These are phyloP conservation scores for Cerceris rybyensis DNA, from an alignment of 2,888 invertebrate genomes.

Conservation along the genomic window DNA sequence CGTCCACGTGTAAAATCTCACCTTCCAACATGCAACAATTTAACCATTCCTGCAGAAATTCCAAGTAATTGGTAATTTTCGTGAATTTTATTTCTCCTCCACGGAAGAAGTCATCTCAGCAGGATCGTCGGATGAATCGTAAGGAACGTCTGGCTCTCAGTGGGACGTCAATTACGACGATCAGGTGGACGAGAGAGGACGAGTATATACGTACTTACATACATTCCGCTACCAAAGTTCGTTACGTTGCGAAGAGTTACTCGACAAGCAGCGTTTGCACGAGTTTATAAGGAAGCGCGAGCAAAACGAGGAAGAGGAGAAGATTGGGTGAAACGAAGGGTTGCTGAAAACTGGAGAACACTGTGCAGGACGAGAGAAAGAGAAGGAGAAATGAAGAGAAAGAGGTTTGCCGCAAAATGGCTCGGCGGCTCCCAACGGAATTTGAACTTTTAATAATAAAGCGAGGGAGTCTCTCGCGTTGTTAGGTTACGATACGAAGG, in stretches of 20 bases:
- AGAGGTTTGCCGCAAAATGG: slow-evolving; percentile 67
- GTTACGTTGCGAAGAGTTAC: neutral
- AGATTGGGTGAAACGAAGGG: neutral
- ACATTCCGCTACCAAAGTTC: slow-evolving; percentile 2
- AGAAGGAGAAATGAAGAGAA: slow-evolving; percentile 14
- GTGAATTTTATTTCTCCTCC: no score
- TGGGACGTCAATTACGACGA: neutral
- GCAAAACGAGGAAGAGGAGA: neutral
- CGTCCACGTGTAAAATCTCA: no score
- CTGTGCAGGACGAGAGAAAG: slow-evolving; percentile 19
- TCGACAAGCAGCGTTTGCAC: slow-evolving; percentile 61
- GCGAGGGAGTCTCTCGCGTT: slow-evolving; percentile 77
- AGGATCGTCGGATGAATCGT: no score
- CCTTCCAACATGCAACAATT: no score
- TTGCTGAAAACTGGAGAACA: neutral
- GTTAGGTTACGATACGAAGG: slow-evolving; percentile 73
- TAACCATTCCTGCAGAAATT: no score
- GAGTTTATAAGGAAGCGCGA: slow-evolving; percentile 50
- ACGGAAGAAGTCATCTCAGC: no score
- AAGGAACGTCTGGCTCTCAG: neutral
- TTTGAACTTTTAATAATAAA: slow-evolving; percentile 80
- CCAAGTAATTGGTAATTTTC: no score
- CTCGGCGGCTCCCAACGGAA: slow-evolving; percentile 71
- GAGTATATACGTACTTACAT: neutral
- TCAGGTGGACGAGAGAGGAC: neutral